Evolutionary conservation across 2,113 vertebrate species (phyloP).

Genomic region (Hymenochirus boettgeri): DNA sequence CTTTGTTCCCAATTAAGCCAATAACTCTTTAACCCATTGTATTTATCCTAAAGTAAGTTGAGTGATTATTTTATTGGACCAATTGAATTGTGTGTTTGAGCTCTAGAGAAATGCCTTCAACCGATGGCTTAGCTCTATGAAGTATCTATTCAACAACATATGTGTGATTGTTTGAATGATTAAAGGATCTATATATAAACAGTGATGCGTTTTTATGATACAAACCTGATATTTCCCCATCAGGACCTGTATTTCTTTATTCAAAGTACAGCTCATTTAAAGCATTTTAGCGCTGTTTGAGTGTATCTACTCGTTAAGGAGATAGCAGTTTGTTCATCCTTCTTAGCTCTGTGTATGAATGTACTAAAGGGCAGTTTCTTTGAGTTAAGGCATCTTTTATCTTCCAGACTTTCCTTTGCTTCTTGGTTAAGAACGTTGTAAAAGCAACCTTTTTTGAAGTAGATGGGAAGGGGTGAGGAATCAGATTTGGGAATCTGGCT

Average conservation of each 20-base stretch:
- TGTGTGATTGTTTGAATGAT: constrained; percentile 41
- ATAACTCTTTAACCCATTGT: constrained; percentile 26
- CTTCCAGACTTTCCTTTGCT: constrained; percentile 10
- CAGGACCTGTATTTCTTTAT: constrained; percentile 16
- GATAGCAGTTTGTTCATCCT: background rate
- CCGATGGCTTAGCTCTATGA: constrained; percentile 2
- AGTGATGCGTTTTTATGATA: constrained; percentile 19
- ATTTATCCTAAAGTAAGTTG: constrained; percentile 35
- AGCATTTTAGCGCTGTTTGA: background rate
- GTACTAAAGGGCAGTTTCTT: background rate
- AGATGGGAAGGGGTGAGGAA: constrained; percentile 12
- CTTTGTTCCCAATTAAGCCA: constrained; percentile 7
- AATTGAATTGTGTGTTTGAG: constrained; percentile 31
- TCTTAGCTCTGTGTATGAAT: background rate
- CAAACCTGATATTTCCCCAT: background rate
- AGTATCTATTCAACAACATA: constrained; percentile 18
- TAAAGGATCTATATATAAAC: constrained; percentile 23
- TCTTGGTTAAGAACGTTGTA: constrained; percentile 4
- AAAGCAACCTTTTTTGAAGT: constrained; percentile 11
- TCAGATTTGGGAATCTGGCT: constrained; percentile 11
- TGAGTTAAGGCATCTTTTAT: constrained; percentile 1
- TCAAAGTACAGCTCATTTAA: background rate
- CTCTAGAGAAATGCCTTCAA: constrained; percentile 20
- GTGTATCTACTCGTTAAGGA: background rate
- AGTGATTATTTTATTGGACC: constrained; percentile 39